Percentiles rank a stretch among this genome's conserved stretches.
Conservation (phyloP, 2,888 invertebrate genomes). For the Eristalis arbustorum region DNA sequence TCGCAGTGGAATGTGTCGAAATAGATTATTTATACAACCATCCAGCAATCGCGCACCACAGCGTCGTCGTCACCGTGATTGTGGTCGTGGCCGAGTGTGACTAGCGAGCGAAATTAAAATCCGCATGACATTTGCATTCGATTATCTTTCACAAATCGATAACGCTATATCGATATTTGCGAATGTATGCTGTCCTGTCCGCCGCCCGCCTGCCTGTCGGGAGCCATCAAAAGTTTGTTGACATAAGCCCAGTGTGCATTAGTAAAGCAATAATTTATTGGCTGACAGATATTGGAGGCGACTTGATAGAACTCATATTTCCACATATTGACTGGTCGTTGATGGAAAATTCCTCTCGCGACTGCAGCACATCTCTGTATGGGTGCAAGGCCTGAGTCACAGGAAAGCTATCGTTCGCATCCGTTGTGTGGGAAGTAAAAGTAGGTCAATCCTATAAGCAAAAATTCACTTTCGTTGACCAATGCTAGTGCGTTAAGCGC, state of each 20-base stretch:
- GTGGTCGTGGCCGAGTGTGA: constrained; percentile 25
- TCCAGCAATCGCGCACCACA: constrained; percentile 10
- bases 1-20: constrained; percentile 27
- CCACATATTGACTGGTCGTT: background rate
- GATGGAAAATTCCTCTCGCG: background rate
- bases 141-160: constrained; percentile 52
- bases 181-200: background rate
- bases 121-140: constrained; percentile 53
- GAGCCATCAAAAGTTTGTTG: constrained; percentile 52
- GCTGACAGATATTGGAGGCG: constrained; percentile 54
- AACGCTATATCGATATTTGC: constrained; percentile 16
- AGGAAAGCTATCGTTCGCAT: background rate
- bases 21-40: constrained; percentile 32
- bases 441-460: constrained; percentile 32
- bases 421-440: constrained; percentile 1
- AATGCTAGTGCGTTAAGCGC: background rate
- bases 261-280: constrained; percentile 53
- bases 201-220: background rate
- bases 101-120: constrained; percentile 48
- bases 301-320: constrained; percentile 21
- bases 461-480: constrained; percentile 24
- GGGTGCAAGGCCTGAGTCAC: background rate
- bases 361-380: background rate
- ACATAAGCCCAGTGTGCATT: constrained; percentile 50
- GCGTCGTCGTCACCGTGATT: background rate